Percentiles rank a stretch among this genome's conserved stretches.
These are phyloP conservation scores for Morone chrysops DNA, from an alignment of 2,113 vertebrate species.

Conservation along the genomic window DNA sequence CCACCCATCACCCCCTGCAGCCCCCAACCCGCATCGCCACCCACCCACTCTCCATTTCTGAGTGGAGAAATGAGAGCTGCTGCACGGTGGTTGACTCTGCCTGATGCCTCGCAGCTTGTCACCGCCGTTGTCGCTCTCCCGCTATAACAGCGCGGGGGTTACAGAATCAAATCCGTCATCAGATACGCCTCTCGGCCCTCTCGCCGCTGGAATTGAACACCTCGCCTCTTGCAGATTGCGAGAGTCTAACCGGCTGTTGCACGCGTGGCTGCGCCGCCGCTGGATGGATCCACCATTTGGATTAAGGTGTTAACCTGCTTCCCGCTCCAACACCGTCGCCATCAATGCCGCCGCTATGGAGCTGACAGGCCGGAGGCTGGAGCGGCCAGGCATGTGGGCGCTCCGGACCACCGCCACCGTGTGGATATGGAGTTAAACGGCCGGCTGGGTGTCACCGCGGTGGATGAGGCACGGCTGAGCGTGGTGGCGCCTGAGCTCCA, in stretches of 20 bases:
- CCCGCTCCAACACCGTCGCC: conserved; percentile 38
- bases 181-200: conserved; percentile 59
- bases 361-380: conserved; percentile 34
- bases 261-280: conserved; percentile 57
- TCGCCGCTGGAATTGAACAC: conserved; percentile 59
- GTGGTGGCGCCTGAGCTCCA: background rate
- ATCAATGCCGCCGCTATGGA: background rate
- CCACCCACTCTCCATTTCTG: conserved; percentile 67
- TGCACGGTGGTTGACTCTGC: conserved; percentile 63
- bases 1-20: conserved; percentile 15
- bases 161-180: conserved; percentile 70
- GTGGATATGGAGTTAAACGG: conserved; percentile 36
- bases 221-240: conserved; percentile 52
- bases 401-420: conserved; percentile 37
- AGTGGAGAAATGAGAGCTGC: conserved; percentile 68
- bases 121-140: conserved; percentile 4
- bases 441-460: background rate
- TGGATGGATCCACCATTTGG: conserved; percentile 59
- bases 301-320: conserved; percentile 69
- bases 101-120: conserved; percentile 33
- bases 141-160: conserved; percentile 20
- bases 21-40: conserved; percentile 12
- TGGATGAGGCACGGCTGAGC: conserved; percentile 29
- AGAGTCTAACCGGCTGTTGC: conserved; percentile 45
- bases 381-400: conserved; percentile 38